Conservation (phyloP, 2,888 invertebrate species). For the Pachymerium ferrugineum region DNA sequence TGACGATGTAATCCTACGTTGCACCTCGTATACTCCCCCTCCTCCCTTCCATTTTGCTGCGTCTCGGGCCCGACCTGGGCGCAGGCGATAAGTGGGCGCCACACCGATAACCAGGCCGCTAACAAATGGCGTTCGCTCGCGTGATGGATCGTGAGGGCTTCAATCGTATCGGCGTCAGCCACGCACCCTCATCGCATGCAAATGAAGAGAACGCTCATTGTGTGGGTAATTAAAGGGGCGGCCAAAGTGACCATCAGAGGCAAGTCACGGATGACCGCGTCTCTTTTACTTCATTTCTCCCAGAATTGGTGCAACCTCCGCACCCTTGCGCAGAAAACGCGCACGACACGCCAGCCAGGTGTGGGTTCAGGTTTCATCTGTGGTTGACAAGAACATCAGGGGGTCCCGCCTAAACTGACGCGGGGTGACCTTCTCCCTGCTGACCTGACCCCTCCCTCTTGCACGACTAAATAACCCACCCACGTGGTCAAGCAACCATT, state of each 20-base stretch:
- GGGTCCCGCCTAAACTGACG: slow-evolving; percentile 1
- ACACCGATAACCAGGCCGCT: slow-evolving; percentile 27
- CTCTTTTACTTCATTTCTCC: not conserved
- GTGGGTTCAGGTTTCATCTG: slow-evolving; percentile 1
- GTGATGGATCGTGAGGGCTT: slow-evolving; percentile 15
- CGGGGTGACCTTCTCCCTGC: not conserved
- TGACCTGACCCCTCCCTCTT: not conserved
- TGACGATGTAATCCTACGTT: not conserved
- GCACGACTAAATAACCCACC: slow-evolving; percentile 8
- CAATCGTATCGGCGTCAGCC: slow-evolving; percentile 27
- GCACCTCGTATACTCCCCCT: not conserved
- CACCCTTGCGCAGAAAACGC: not conserved
- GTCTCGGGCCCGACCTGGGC: slow-evolving; percentile 21
- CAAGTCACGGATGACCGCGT: not conserved
- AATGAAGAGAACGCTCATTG: not conserved
- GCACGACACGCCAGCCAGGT: not conserved
- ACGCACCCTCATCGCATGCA: not conserved
- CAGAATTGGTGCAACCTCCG: not conserved
- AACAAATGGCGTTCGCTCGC: slow-evolving; percentile 23
- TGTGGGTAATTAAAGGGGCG: not conserved
- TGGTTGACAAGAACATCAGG: not conserved
- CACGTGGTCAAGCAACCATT: not conserved
- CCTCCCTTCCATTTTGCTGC: not conserved
- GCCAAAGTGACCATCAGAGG: not conserved
- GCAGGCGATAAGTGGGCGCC: slow-evolving; percentile 23